phyloP scores from a whole-genome alignment of 2,888 invertebrate species.

The Orthonevra nobilis region DNA sequence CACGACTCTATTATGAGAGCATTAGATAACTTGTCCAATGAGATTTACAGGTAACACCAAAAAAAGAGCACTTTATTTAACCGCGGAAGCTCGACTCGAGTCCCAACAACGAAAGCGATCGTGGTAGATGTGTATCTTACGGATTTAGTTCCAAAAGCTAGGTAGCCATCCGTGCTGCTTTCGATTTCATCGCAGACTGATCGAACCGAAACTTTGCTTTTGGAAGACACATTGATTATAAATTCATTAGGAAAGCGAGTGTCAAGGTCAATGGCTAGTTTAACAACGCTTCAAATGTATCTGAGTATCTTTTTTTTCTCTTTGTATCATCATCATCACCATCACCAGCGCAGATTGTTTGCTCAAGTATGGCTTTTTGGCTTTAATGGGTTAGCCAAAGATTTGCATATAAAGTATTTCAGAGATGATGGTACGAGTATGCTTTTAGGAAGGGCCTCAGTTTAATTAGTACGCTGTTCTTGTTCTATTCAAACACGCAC shows the following conservation, averaged over 20 bases:
- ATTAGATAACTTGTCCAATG: too few species aligned
- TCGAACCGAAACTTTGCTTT: conserved; percentile 73
- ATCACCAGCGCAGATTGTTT: conserved; percentile 32
- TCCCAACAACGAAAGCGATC: conserved; percentile 17
- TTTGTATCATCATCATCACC: conserved; percentile 9
- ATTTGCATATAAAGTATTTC: conserved; percentile 58
- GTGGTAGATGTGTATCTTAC: conserved; percentile 7
- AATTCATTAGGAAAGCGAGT: conserved; percentile 76
- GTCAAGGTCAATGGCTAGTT: conserved; percentile 77
- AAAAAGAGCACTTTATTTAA: not conserved
- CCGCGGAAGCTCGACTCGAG: conserved; percentile 34
- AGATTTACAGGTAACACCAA: too few species aligned
- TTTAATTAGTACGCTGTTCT: conserved; percentile 30
- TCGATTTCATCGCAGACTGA: conserved; percentile 78
- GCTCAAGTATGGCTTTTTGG: conserved; percentile 35
- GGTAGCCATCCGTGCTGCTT: conserved; percentile 75
- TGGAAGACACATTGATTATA: conserved; percentile 72
- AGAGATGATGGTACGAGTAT: not conserved
- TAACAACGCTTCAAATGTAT: conserved; percentile 52
- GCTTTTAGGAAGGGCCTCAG: conserved; percentile 36
- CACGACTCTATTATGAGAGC: too few species aligned
- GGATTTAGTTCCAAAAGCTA: conserved; percentile 27
- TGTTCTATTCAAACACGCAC: too few species aligned
- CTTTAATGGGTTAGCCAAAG: conserved; percentile 45
- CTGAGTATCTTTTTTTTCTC: conserved; percentile 35